A percentile compares a stretch with the other conserved stretches of the same genome.
These are phyloP conservation scores for Emberiza fucata DNA, from an alignment of 2,113 vertebrate species.

Conservation along the genomic window DNA sequence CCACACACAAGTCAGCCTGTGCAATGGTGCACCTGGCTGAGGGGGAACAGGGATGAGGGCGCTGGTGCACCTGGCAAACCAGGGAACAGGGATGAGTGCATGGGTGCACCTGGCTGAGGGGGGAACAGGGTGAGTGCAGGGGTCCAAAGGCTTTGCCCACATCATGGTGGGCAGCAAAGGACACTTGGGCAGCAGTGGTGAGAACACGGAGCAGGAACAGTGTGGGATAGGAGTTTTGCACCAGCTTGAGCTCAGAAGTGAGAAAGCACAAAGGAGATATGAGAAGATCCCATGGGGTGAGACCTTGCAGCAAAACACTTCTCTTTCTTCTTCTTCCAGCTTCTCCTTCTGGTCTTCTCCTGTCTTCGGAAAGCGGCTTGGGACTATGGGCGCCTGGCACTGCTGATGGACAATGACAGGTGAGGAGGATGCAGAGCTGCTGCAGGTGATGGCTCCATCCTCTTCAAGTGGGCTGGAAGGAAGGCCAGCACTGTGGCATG, in stretches of 20 bases:
- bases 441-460: not conserved
- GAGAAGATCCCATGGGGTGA: not conserved
- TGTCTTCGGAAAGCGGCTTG: constrained; percentile 96
- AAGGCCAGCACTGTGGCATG: rapidly evolving
- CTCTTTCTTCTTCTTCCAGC: constrained; percentile 58
- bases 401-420: constrained; percentile 96
- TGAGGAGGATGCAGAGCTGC: constrained; percentile 45
- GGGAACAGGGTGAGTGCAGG: not conserved
- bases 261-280: not conserved
- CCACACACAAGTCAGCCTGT: not conserved
- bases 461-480: not conserved
- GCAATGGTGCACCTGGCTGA: not conserved
- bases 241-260: not conserved
- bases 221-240: not conserved
- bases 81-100: too few species aligned
- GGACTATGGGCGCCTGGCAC: constrained; percentile 93
- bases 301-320: not conserved
- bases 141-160: not conserved
- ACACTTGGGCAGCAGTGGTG: not conserved
- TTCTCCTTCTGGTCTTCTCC: constrained; percentile 89
- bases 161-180: not conserved
- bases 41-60: not conserved
- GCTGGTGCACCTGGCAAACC: too few species aligned
- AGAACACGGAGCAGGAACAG: not conserved
- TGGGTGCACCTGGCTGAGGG: not conserved